phyloP scores from a whole-genome alignment of 2,113 vertebrate species.

The Psittacula cyanocephala region DNA sequence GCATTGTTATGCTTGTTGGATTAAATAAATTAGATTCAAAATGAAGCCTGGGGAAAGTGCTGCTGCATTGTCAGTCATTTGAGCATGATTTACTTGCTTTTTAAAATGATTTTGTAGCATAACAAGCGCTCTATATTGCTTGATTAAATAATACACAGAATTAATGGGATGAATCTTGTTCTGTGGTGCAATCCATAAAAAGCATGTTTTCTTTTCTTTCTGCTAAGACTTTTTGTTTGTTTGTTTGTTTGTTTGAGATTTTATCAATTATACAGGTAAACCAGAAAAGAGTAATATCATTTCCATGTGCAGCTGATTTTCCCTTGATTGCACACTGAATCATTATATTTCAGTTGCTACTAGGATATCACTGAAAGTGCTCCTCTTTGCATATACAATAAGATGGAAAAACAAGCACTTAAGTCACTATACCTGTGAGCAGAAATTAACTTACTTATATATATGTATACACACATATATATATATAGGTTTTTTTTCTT shows the following conservation, averaged over 20 bases:
- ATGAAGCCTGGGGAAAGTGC: not conserved
- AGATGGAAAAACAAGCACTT: not conserved
- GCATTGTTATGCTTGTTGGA: not conserved
- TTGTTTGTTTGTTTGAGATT: not conserved
- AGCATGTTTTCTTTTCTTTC: not conserved
- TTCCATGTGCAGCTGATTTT: not conserved
- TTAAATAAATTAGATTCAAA: conserved; percentile 21
- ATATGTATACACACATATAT: not conserved
- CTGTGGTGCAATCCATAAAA: not conserved
- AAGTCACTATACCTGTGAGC: not conserved
- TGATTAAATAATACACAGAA: conserved; percentile 11
- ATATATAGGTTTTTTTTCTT: not conserved
- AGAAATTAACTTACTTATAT: not conserved
- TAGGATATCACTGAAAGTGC: not conserved
- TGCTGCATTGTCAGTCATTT: not conserved
- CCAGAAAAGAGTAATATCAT: not conserved
- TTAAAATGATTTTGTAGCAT: not conserved
- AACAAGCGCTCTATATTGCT: not conserved
- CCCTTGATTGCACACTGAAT: not conserved
- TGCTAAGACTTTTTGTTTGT: not conserved
- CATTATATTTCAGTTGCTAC: not conserved
- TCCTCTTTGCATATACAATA: not conserved
- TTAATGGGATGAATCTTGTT: not conserved
- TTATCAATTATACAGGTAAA: not conserved
- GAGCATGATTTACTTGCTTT: not conserved